Conservation (phyloP, 2,797 vertebrate genomes). For the Eptatretus atami region DNA sequence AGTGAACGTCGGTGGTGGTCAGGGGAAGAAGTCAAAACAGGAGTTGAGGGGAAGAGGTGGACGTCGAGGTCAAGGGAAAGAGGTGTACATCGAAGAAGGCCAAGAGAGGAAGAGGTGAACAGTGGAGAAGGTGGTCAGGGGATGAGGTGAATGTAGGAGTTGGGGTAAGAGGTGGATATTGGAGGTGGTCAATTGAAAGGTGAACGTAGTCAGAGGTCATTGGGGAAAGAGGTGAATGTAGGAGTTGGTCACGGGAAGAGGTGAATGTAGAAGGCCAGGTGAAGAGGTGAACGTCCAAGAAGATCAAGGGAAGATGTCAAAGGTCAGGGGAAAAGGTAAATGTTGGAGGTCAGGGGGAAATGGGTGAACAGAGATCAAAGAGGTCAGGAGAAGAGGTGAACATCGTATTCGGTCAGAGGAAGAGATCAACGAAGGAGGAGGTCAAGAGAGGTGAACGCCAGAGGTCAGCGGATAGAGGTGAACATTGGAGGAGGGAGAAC, state of each 20-base stretch:
- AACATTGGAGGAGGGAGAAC: conserved; percentile 3
- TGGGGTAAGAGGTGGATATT: neutral
- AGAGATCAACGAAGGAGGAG: neutral
- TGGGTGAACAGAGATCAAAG: neutral
- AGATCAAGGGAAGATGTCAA: neutral
- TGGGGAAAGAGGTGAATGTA: conserved; percentile 6
- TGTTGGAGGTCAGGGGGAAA: neutral
- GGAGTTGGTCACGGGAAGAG: conserved; percentile 1
- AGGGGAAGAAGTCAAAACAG: neutral
- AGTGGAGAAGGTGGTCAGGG: neutral
- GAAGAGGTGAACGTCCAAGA: neutral
- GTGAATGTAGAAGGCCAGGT: neutral
- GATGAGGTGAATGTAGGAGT: conserved; percentile 5
- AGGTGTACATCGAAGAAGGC: neutral
- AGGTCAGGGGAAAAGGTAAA: neutral
- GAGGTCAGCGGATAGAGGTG: neutral
- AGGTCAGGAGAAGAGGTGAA: neutral
- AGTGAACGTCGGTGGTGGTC: neutral
- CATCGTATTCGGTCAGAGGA: neutral
- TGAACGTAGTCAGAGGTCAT: neutral
- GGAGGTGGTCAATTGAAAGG: neutral
- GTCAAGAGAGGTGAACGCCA: neutral
- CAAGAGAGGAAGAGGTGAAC: conserved; percentile 1
- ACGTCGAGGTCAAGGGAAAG: conserved; percentile 1
- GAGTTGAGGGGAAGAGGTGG: neutral